Base-by-base conservation (phyloP, 1,140 invertebrate species). In the Anoplolepis gracilipes region DNA sequence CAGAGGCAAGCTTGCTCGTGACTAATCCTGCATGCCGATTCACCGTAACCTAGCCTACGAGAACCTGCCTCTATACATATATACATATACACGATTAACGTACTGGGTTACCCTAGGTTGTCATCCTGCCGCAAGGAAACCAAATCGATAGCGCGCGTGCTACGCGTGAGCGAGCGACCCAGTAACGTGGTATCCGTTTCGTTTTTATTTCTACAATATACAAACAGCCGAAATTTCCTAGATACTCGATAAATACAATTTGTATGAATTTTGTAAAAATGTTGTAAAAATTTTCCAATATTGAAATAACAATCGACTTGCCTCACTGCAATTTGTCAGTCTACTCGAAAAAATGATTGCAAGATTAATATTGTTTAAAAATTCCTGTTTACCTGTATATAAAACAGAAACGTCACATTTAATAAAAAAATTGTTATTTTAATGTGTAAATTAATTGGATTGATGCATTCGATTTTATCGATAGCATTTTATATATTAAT, bases 21-120 rank as follows among this genome's bases (percentile, higher is more conserved):
- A 94, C 93, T 94, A 94, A 93, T 93, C 93, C 88, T 88, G 91
- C 87, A 93, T 91, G 91, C 93, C 92, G 92, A 93, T 93, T 93
- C 89, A 90, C 91, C 91, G 89, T 90, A 91, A 86, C 90, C 87
- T 88, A 85, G 86, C 87, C 87, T 87, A 73, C 85, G 87, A 49
- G 46, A 87, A 89, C 84, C 89, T 89, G 88, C 88, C 87, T 90
- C 55, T 64, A 77, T 64, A 42, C 65, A 30, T 55, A 39, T 49
- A 33, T 30, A 39, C 46, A 59, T 53, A 84, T 81, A 87, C 87
- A 88, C 92, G 92, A 93, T 93, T 93, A 93, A 93, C 85, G 89
- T 89, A 64, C 86, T 70, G 79, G 90, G 90, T 92, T 92, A 92
- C 90, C 92, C 90, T 91, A 91, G 90, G 89, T 93, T 93, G 92